Conservation (phyloP, 2,888 invertebrate species). For the Neuroscelio doddi region DNA sequence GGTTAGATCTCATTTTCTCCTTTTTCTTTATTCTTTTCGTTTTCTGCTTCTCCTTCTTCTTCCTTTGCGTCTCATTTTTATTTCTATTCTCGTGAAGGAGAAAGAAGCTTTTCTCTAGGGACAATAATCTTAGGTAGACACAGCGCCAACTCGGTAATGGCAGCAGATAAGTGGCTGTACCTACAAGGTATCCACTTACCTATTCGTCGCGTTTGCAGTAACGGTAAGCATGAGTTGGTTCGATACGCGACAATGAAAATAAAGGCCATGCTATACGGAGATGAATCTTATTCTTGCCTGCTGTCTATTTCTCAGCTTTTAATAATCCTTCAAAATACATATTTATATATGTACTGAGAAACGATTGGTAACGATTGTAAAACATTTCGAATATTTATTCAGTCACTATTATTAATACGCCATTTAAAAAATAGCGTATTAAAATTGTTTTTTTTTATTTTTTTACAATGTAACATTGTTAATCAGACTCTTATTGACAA, state of each 20-base stretch:
- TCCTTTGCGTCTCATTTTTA: conserved; percentile 10
- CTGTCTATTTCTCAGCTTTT: too few relatives aligned
- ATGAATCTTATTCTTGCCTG: conserved; percentile 32
- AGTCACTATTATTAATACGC: too few relatives aligned
- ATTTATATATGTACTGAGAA: too few relatives aligned
- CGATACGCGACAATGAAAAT: conserved; percentile 37
- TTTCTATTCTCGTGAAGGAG: conserved; percentile 15
- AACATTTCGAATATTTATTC: too few relatives aligned
- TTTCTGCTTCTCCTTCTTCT: conserved; percentile 7
- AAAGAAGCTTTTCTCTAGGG: conserved; percentile 25
- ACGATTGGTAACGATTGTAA: too few relatives aligned
- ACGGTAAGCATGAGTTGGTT: conserved; percentile 25
- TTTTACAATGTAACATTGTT: too few relatives aligned
- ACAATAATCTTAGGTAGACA: conserved; percentile 33
- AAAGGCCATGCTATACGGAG: conserved; percentile 27
- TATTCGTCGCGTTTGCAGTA: conserved; percentile 6
- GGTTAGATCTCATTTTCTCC: conserved; percentile 1
- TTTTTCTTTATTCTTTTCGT: too few relatives aligned
- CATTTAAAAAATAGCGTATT: too few relatives aligned
- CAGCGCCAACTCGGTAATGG: conserved; percentile 22
- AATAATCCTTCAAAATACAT: too few relatives aligned
- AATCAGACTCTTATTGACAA: too few relatives aligned
- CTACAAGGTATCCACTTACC: conserved; percentile 18
- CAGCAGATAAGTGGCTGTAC: conserved; percentile 31
- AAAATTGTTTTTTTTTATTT: too few relatives aligned